Percentiles rank a stretch among this genome's conserved stretches.
Evolutionary conservation across 2,113 vertebrate genomes (phyloP).

Genomic region (Cettia cetti): DNA sequence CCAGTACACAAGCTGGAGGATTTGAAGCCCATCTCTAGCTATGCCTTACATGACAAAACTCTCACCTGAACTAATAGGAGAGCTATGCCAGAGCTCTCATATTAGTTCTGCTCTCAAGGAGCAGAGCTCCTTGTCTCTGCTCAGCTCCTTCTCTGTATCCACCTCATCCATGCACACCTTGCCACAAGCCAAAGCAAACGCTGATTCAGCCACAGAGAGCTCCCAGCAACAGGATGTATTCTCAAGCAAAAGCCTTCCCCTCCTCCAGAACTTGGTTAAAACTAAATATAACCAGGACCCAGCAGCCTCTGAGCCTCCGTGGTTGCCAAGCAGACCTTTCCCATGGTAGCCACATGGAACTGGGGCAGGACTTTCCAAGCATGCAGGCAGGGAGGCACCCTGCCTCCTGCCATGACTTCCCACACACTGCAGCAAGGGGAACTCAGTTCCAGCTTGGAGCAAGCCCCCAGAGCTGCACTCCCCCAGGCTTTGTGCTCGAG

Average conservation of each 20-base stretch:
- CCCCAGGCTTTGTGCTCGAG: background rate
- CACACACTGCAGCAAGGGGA: fast-evolving
- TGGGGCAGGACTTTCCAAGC: background rate
- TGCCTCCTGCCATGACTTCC: background rate
- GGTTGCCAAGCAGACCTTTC: background rate
- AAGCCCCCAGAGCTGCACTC: background rate
- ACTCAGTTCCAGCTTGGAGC: background rate
- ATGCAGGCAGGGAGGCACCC: background rate
- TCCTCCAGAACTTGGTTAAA: slow-evolving; percentile 16
- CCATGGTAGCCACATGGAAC: background rate
- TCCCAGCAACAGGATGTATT: background rate
- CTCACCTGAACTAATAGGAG: background rate
- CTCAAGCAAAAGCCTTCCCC: background rate
- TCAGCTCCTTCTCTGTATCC: background rate
- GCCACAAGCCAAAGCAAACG: fast-evolving
- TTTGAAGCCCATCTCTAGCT: background rate
- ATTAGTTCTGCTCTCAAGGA: too few species aligned
- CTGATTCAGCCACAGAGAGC: fast-evolving
- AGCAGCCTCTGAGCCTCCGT: background rate
- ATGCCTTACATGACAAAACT: background rate
- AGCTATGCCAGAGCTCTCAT: background rate
- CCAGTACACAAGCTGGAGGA: background rate
- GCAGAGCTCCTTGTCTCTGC: background rate
- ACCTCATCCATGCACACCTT: background rate
- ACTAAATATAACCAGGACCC: background rate